phyloP scores from a whole-genome alignment of 2,113 vertebrate genomes.

The Chitala chitala region DNA sequence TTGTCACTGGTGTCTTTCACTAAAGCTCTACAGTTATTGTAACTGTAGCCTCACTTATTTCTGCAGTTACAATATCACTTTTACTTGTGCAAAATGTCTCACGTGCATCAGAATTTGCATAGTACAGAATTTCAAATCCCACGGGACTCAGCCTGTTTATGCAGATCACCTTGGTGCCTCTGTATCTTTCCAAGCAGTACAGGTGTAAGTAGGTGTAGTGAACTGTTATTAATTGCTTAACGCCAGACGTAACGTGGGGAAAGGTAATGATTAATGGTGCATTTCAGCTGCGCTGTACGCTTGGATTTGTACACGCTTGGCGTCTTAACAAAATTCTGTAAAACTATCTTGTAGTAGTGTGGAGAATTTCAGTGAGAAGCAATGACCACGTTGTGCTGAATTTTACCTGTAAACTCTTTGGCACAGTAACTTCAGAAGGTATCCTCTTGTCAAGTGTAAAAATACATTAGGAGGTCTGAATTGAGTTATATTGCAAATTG shows the following conservation, averaged over 20 bases:
- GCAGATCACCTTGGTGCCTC: background rate
- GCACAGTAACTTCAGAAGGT: no score
- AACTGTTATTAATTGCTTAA: slow-evolving; percentile 18
- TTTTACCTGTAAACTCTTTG: no score
- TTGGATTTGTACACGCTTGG: background rate
- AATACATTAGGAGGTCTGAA: no score
- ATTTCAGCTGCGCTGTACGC: background rate
- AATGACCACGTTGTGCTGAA: no score
- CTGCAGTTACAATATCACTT: background rate
- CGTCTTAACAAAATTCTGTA: background rate
- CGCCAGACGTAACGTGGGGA: background rate
- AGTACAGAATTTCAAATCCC: background rate
- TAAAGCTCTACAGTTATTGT: background rate
- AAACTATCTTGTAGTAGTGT: background rate
- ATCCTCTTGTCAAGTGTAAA: no score
- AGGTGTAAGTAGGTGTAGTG: background rate
- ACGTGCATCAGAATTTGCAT: background rate
- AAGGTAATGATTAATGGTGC: background rate
- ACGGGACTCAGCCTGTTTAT: slow-evolving; percentile 2
- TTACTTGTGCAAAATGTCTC: background rate
- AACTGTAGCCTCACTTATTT: background rate
- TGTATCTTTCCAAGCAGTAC: background rate
- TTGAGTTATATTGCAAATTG: no score
- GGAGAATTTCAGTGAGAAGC: no score
- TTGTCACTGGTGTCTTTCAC: background rate